A percentile compares a stretch with the other conserved stretches of the same genome.
phyloP scores from a whole-genome alignment of 30 jellyfish, hydroid and myxozoan species.

The Pseudorhiza aurosa region DNA sequence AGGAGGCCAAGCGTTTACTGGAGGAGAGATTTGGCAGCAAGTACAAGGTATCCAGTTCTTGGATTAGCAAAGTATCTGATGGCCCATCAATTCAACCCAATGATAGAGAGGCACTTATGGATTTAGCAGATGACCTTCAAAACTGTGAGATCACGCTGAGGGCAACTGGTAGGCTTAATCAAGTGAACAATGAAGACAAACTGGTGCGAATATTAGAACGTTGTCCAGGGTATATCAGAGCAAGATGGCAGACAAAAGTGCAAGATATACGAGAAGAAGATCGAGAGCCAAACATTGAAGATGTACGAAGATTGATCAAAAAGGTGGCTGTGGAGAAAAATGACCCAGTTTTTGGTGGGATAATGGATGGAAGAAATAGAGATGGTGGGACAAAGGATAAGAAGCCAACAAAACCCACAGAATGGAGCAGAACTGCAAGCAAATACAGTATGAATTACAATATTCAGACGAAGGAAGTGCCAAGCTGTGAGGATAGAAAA shows the following conservation, averaged over 20 bases:
- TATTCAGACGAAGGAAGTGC: slow-evolving; percentile 24
- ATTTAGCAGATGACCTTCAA: slow-evolving; percentile 58
- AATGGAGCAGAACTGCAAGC: slow-evolving; percentile 33
- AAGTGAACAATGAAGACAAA: slow-evolving; percentile 54
- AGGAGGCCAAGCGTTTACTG: slow-evolving; percentile 47
- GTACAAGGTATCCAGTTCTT: slow-evolving; percentile 50
- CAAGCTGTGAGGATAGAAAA: not conserved
- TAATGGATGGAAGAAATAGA: slow-evolving; percentile 32
- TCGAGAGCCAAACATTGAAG: slow-evolving; percentile 52
- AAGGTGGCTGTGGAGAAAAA: slow-evolving; percentile 47
- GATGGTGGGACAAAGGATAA: slow-evolving; percentile 30
- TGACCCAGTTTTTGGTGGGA: slow-evolving; percentile 58
- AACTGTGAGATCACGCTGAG: slow-evolving; percentile 53
- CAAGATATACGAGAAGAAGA: slow-evolving; percentile 32
- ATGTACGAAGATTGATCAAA: slow-evolving; percentile 38
- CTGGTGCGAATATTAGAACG: slow-evolving; percentile 57
- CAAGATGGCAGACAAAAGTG: slow-evolving; percentile 54
- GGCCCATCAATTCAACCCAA: slow-evolving; percentile 41
- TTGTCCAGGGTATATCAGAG: slow-evolving; percentile 65
- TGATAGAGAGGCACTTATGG: slow-evolving; percentile 62
- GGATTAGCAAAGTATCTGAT: slow-evolving; percentile 50
- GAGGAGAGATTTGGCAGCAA: slow-evolving; percentile 58
- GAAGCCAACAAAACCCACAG: slow-evolving; percentile 27
- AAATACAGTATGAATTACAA: slow-evolving; percentile 37
- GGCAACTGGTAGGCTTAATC: slow-evolving; percentile 59